A percentile compares a stretch with the other conserved stretches of the same genome.
These are phyloP conservation scores for Lomographa bimaculata DNA, from an alignment of 2,888 invertebrate species.

Conservation along the genomic window DNA sequence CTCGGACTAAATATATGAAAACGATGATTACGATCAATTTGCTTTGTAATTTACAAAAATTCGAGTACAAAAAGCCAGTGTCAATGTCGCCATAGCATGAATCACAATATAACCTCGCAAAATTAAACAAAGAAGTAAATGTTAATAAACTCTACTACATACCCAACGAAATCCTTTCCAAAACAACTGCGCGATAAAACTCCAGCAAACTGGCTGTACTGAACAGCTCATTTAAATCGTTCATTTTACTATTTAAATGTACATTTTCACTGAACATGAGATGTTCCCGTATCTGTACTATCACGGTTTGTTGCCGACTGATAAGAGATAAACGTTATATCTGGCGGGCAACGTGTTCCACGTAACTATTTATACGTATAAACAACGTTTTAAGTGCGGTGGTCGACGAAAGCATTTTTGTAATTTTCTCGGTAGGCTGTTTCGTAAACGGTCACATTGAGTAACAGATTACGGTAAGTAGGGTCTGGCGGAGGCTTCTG, in stretches of 20 bases:
- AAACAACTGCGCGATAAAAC: slow-evolving; percentile 55
- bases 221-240: slow-evolving; percentile 48
- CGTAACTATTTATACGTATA: slow-evolving; percentile 29
- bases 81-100: slow-evolving; percentile 18
- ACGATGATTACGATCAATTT: too few species aligned
- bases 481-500: slow-evolving; percentile 17
- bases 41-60: too few species aligned
- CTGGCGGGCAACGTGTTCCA: slow-evolving; percentile 24
- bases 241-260: slow-evolving; percentile 42
- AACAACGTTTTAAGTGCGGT: slow-evolving; percentile 15
- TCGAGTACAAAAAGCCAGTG: too few species aligned
- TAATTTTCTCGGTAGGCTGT: slow-evolving; percentile 21
- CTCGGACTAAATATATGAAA: too few species aligned
- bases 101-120: slow-evolving; percentile 19
- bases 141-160: slow-evolving; percentile 33
- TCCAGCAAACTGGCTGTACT: slow-evolving; percentile 56
- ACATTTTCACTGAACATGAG: slow-evolving; percentile 25
- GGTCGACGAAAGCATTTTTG: slow-evolving; percentile 11
- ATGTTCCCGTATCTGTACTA: slow-evolving; percentile 37
- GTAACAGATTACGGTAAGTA: slow-evolving; percentile 27
- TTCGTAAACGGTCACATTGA: slow-evolving; percentile 30
- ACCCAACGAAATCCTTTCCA: slow-evolving; percentile 58
- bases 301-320: slow-evolving; percentile 41
- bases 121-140: slow-evolving; percentile 12
- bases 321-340: slow-evolving; percentile 50